A percentile compares a stretch with the other conserved stretches of the same genome.
phyloP scores from a whole-genome alignment of 1,140 invertebrate genomes.

The Adelges cooleyi region DNA sequence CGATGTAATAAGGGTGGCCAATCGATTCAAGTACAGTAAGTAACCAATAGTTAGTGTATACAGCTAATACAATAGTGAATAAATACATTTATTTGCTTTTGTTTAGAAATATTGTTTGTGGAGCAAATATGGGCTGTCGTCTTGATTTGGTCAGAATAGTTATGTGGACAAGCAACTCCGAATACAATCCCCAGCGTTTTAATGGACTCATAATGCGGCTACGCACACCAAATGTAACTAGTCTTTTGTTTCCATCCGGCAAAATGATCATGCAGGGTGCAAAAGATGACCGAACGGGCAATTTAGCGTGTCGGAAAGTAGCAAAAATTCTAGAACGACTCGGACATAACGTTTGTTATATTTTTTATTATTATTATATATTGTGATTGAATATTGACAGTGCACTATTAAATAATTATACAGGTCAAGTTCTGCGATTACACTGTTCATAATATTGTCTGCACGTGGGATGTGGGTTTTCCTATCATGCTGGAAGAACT shows the following conservation, averaged over 20 bases:
- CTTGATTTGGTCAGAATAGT: slow-evolving; percentile 85
- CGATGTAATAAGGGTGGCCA: slow-evolving; percentile 23
- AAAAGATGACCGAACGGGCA: slow-evolving; percentile 87
- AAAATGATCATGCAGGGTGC: slow-evolving; percentile 98
- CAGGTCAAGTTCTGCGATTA: slow-evolving; percentile 92
- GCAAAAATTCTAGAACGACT: slow-evolving; percentile 96
- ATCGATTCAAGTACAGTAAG: slow-evolving; percentile 29
- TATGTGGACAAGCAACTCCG: slow-evolving; percentile 91
- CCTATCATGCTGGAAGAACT: slow-evolving; percentile 92
- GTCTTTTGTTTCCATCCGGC: slow-evolving; percentile 93
- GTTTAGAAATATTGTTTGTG: slow-evolving; percentile 84
- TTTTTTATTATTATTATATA: background rate
- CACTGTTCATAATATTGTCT: slow-evolving; percentile 99
- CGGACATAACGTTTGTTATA: slow-evolving; percentile 19
- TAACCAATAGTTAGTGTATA: background rate
- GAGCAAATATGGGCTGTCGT: slow-evolving; percentile 79
- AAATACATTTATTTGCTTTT: background rate
- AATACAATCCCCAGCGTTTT: slow-evolving; percentile 97
- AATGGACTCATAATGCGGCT: slow-evolving; percentile 98
- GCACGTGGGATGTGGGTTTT: slow-evolving; percentile 94
- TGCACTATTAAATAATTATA: slow-evolving; percentile 34
- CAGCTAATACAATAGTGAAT: background rate
- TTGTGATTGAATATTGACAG: background rate
- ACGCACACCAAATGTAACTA: slow-evolving; percentile 89
- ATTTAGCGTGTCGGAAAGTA: slow-evolving; percentile 91